Percentiles rank a stretch among this genome's conserved stretches.
These are phyloP conservation scores for Halichoeres trimaculatus DNA, from an alignment of 2,113 vertebrate genomes.

Conservation along the genomic window DNA sequence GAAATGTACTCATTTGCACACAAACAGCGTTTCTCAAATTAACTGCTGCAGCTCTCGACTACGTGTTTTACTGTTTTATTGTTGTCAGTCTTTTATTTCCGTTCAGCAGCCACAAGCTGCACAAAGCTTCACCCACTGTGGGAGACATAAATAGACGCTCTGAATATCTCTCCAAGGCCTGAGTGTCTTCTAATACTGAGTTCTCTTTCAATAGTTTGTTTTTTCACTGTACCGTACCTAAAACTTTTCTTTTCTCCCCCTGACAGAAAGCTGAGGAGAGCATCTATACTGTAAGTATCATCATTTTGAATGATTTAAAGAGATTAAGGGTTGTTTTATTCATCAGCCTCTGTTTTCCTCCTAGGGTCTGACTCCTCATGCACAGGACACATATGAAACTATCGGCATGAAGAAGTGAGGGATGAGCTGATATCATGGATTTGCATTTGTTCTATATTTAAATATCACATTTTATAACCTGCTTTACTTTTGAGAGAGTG, in stretches of 20 bases:
- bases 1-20: no score
- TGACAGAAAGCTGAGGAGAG: slow-evolving; percentile 52
- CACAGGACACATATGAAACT: slow-evolving; percentile 78
- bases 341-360: background rate
- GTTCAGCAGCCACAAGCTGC: slow-evolving; percentile 20
- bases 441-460: slow-evolving; percentile 16
- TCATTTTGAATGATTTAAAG: background rate
- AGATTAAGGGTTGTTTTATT: background rate
- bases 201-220: background rate
- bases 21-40: no score
- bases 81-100: slow-evolving; percentile 26
- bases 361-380: slow-evolving; percentile 75
- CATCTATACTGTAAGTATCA: slow-evolving; percentile 67
- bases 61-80: background rate
- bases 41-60: no score
- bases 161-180: background rate
- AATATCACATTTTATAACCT: background rate
- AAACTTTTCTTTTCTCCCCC: background rate
- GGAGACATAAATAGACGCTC: background rate
- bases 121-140: background rate
- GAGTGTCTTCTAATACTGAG: background rate
- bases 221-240: background rate
- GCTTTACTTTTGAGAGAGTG: slow-evolving; percentile 2
- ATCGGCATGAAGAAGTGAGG: slow-evolving; percentile 72
- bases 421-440: rapidly evolving